Evolutionary conservation across 2,888 invertebrate genomes (phyloP).

Genomic region (Chrysomela aeneicollis): DNA sequence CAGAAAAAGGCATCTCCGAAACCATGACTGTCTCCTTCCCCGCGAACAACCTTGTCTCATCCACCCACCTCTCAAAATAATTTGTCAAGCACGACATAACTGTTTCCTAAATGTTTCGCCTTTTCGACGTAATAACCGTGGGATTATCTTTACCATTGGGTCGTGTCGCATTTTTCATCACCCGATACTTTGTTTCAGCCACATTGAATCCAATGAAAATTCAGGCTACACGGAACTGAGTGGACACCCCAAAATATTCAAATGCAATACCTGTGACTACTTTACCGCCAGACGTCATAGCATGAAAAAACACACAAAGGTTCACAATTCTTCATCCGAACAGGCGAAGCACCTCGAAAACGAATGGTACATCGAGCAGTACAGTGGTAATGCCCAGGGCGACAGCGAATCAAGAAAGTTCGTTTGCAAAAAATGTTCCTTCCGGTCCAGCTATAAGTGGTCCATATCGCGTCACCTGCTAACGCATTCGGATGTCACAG

Average conservation of each 20-base stretch:
- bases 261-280: not conserved
- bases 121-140: too few species aligned
- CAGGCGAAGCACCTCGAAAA: not conserved
- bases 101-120: too few species aligned
- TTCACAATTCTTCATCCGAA: slow-evolving; percentile 6
- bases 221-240: not conserved
- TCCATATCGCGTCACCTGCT: not conserved
- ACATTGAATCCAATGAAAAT: not conserved
- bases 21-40: too few species aligned
- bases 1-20: too few species aligned
- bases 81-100: too few species aligned
- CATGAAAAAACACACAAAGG: not conserved
- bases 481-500: not conserved
- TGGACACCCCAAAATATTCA: not conserved
- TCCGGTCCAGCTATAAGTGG: not conserved
- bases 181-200: not conserved
- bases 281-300: not conserved
- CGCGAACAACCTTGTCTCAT: too few species aligned
- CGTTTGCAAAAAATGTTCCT: slow-evolving; percentile 1
- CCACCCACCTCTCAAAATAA: too few species aligned
- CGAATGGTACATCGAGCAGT: not conserved
- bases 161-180: too few species aligned
- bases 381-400: not conserved
- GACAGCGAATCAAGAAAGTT: not conserved
- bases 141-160: too few species aligned